A percentile compares a stretch with the other conserved stretches of the same genome.
Evolutionary conservation across 2,113 vertebrate species (phyloP).

Genomic region (Elanoides forficatus): DNA sequence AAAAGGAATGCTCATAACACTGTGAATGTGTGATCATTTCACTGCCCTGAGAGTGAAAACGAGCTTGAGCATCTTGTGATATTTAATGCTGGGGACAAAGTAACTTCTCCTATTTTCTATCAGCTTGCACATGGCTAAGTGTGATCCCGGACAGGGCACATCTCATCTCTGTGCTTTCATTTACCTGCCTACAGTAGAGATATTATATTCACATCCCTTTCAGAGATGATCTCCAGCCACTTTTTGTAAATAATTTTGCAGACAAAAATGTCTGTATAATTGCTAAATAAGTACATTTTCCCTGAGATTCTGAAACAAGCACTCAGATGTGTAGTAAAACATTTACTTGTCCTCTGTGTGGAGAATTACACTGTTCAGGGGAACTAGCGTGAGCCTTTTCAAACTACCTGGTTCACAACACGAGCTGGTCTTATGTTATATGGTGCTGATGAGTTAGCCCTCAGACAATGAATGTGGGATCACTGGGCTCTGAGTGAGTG

Average conservation of each 20-base stretch:
- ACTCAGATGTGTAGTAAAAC: background rate
- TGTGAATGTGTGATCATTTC: background rate
- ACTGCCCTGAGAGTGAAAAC: background rate
- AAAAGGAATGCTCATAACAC: background rate
- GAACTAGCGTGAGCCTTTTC: background rate
- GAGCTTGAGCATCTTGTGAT: background rate
- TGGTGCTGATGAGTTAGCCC: background rate
- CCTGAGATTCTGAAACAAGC: background rate
- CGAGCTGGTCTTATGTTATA: background rate
- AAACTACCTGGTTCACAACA: background rate
- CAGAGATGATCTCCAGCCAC: background rate
- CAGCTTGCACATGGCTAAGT: background rate
- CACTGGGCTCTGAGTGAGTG: background rate
- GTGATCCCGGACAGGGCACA: background rate
- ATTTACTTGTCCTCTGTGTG: background rate
- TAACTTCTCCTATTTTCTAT: background rate
- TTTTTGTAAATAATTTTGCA: background rate
- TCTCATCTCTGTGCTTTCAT: background rate
- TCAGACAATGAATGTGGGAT: background rate
- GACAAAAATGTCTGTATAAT: background rate
- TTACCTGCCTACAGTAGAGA: background rate
- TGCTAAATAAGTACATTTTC: background rate
- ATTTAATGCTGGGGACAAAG: background rate
- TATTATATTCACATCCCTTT: background rate
- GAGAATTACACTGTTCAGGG: background rate